Evolutionary conservation across 2,797 vertebrate species (phyloP).

Genomic region (Enteromius afrohamiltoni): DNA sequence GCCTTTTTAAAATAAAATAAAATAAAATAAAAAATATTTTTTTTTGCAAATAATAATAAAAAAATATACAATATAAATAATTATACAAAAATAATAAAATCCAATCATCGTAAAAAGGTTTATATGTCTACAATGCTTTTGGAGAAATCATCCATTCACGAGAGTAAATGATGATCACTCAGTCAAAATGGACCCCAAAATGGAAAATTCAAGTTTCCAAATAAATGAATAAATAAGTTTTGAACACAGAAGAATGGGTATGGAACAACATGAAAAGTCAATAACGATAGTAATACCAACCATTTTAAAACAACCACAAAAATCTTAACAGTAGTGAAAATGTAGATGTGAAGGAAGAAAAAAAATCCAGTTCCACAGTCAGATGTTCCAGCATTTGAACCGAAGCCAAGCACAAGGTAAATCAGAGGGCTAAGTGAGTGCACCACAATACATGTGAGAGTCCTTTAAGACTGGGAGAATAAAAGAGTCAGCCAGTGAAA

Average conservation of each 20-base stretch:
- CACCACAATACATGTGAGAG: slow-evolving; percentile 24
- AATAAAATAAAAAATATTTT: no score
- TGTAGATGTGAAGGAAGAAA: neutral
- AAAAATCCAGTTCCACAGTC: neutral
- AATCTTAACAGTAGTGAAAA: neutral
- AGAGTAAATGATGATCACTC: neutral
- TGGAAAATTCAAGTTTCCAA: neutral
- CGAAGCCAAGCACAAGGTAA: slow-evolving; percentile 23
- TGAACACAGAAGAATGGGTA: neutral
- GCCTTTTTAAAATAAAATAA: neutral
- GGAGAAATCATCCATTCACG: neutral
- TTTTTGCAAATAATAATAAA: no score
- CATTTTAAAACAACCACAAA: neutral
- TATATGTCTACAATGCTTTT: neutral
- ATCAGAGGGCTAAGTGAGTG: slow-evolving; percentile 40
- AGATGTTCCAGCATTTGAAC: slow-evolving; percentile 18
- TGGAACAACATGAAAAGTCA: neutral
- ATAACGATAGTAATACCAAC: no score
- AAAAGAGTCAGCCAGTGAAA: slow-evolving; percentile 40
- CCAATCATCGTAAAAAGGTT: neutral
- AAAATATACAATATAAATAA: no score
- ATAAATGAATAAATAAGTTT: neutral
- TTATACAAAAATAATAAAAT: no score
- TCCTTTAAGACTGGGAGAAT: slow-evolving; percentile 24
- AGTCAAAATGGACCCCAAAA: neutral